Base-by-base conservation (phyloP, 2,113 vertebrate genomes). In the Hippocampus guttulatus region DNA sequence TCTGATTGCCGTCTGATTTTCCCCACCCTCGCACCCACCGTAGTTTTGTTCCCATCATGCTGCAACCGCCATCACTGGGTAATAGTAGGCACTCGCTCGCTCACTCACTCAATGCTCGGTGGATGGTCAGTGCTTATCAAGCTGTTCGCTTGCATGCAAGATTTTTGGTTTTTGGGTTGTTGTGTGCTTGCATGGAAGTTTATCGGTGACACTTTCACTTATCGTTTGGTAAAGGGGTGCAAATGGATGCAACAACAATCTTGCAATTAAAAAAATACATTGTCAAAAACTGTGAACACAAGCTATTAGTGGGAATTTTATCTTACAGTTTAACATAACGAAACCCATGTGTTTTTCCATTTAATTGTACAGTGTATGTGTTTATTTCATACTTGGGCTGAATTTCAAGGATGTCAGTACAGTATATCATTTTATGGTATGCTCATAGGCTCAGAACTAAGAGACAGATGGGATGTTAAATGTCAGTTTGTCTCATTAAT, bases 1-100 rank as follows among this genome's bases (percentile, higher is more conserved):
- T 84, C 41, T 88, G 69, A 87, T 87, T 90, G 79, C 76, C 69
- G 54, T 73, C 72, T 72, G 62, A 81, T 79, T 69, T 27, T 61
- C 38, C 51, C 8, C 25, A 21, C 25, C 7, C 8, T 11, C 23
- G 20, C 25, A 2, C 25, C 27, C 25, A 27, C 52, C 67, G 21
- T 49, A 66, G 25, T 78, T 78, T 76, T 70, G 20, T 52, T 30
- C 41, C 61, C 62, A 70, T 10, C 54, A 47, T 78, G 54, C 70
- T 75, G 51, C 78, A 81, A 75, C 61, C 7, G 81, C 60, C 12
- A 12, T 74, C 25, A 23, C 45, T 54, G 60, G 33, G 62, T 70
- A 60, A 71, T 76, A 72, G 15, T 41, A 30, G 45, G 49, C 57
- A 55, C 52, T 40, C 73, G 23, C 38, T 45, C 2, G 23, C 38